phyloP scores from a whole-genome alignment of 2,797 vertebrate genomes.

The Enteromius paludinosus region DNA sequence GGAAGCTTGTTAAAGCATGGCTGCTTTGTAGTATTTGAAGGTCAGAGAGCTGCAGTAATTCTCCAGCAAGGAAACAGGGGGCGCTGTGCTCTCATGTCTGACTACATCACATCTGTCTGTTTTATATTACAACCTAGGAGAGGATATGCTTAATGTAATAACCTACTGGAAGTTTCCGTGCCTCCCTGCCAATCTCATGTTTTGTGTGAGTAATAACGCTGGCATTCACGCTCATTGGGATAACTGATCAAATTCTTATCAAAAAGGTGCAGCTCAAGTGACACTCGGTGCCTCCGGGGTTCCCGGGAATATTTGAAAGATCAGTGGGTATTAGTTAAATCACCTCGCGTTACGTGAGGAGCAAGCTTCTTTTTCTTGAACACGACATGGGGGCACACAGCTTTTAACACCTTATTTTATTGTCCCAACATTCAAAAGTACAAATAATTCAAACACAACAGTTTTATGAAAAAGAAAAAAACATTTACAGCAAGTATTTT shows the following conservation, averaged over 20 bases:
- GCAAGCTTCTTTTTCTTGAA: neutral
- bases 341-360: neutral
- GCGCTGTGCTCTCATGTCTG: conserved; percentile 68
- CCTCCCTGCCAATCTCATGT: conserved; percentile 50
- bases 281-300: conserved; percentile 51
- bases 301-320: conserved; percentile 60
- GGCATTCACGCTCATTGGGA: conserved; percentile 57
- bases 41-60: conserved; percentile 35
- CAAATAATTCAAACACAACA: conserved; percentile 99
- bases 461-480: conserved; percentile 95
- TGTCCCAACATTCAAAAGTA: conserved; percentile 99
- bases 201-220: conserved; percentile 49
- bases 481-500: conserved; percentile 97
- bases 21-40: conserved; percentile 14
- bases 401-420: conserved; percentile 99
- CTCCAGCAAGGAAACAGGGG: conserved; percentile 60
- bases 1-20: conserved; percentile 11
- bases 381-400: conserved; percentile 79
- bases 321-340: conserved; percentile 36
- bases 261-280: conserved; percentile 49
- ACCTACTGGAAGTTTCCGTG: conserved; percentile 46
- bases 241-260: conserved; percentile 56
- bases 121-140: conserved; percentile 42
- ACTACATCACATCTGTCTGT: conserved; percentile 29
- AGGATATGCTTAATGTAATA: conserved; percentile 51